phyloP scores from a whole-genome alignment of 2,113 vertebrate species.

The Mobula birostris region DNA sequence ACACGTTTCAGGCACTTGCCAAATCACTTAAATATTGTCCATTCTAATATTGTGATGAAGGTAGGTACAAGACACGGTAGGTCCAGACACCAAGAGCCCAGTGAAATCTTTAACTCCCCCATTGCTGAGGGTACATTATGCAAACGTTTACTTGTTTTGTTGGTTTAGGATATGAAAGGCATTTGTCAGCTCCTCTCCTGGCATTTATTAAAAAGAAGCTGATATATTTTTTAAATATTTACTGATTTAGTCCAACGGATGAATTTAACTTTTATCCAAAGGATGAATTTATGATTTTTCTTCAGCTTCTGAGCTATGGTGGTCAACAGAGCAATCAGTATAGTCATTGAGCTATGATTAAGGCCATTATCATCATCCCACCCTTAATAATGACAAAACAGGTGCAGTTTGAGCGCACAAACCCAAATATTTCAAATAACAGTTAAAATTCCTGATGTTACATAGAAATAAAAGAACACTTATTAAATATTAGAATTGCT shows the following conservation, averaged over 20 bases:
- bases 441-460: neutral
- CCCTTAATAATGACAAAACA: neutral
- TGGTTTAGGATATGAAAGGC: neutral
- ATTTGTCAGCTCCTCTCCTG: neutral
- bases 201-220: neutral
- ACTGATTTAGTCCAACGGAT: too few relatives aligned
- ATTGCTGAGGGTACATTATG: neutral
- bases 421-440: neutral
- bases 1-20: neutral
- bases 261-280: neutral
- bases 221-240: too few relatives aligned
- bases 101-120: neutral
- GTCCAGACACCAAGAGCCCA: neutral
- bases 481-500: neutral
- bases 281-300: neutral
- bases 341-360: neutral
- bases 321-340: neutral
- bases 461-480: neutral
- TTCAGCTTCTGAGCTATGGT: neutral
- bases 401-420: neutral
- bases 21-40: neutral
- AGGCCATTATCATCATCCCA: neutral
- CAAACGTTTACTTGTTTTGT: neutral
- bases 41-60: neutral
- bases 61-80: neutral